Conservation (phyloP, 37 sponge, comb jelly and placozoan genomes). For the Diacarnus erythraeanus region DNA sequence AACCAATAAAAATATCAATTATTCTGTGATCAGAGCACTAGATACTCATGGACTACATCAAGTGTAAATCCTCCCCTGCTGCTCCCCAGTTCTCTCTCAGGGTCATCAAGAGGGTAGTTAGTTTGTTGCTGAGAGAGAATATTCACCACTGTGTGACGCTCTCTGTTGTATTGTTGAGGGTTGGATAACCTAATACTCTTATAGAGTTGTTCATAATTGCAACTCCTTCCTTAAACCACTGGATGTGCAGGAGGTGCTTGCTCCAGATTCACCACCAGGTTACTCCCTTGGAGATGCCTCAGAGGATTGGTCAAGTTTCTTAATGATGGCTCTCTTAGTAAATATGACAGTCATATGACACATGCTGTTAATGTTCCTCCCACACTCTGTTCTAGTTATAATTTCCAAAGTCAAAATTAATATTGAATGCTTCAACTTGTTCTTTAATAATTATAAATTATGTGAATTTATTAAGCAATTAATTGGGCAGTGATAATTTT, state of each 20-base stretch:
- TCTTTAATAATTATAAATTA: no score
- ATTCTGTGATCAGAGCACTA: no score
- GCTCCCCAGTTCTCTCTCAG: background rate
- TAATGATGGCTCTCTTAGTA: background rate
- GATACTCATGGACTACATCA: background rate
- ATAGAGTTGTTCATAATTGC: background rate
- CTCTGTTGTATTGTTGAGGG: background rate
- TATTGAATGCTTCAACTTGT: no score
- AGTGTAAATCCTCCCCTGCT: background rate
- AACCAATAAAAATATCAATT: background rate
- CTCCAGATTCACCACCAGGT: background rate
- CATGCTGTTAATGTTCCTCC: no score
- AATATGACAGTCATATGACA: no score
- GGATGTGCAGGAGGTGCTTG: background rate
- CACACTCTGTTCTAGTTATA: no score
- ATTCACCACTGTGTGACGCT: background rate
- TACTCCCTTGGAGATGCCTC: background rate
- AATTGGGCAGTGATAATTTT: background rate
- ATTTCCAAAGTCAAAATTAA: no score
- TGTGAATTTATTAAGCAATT: no score
- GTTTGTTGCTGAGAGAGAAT: background rate
- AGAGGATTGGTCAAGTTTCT: background rate
- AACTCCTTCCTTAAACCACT: conserved; percentile 3
- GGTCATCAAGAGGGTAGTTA: background rate
- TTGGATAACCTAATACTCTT: background rate